These are phyloP conservation scores for Napeogenes sylphis DNA, from an alignment of 2,888 invertebrate genomes.

Conservation along the genomic window DNA sequence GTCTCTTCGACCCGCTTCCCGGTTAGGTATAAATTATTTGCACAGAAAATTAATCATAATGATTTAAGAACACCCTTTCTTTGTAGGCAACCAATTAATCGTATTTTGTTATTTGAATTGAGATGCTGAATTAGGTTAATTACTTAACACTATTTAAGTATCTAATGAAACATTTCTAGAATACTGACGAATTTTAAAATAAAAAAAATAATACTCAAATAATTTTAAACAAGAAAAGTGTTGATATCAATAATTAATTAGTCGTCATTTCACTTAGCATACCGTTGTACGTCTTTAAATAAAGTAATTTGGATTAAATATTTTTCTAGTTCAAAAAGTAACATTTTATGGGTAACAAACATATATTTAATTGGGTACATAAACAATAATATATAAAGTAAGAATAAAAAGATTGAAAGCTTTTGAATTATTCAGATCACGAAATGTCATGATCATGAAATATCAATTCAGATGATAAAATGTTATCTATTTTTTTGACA, in stretches of 20 bases:
- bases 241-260: no score
- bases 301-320: no score
- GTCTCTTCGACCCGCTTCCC: conserved; percentile 71
- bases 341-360: no score
- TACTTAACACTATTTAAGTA: no score
- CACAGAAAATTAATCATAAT: conserved; percentile 72
- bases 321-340: no score
- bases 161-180: no score
- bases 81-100: conserved; percentile 41
- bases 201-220: no score
- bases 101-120: conserved; percentile 10
- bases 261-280: no score
- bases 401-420: conserved; percentile 10
- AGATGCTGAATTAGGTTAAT: no score
- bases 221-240: no score
- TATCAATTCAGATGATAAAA: conserved; percentile 6
- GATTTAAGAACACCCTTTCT: conserved; percentile 65
- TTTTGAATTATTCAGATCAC: conserved; percentile 9
- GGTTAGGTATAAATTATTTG: conserved; percentile 74
- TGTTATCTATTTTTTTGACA: conserved; percentile 21
- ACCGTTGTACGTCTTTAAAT: no score
- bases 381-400: background rate
- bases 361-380: background rate
- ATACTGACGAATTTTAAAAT: no score
- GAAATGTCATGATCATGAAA: background rate